Percentiles rank a stretch among this genome's conserved stretches.
Evolutionary conservation across 2,113 vertebrate genomes (phyloP).

Genomic region (Dryoscopus gambensis): DNA sequence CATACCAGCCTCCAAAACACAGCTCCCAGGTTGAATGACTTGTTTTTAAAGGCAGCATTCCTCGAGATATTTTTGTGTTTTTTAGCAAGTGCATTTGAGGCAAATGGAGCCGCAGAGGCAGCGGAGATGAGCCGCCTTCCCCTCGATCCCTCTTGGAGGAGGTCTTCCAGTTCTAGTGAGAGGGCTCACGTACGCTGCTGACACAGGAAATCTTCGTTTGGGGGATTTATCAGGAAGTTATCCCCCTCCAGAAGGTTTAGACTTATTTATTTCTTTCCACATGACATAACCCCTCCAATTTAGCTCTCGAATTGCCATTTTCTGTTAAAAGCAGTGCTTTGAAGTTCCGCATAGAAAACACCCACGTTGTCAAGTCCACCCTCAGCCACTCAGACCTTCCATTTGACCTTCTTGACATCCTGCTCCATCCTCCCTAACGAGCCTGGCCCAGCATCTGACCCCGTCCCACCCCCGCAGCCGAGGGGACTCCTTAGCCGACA

Average conservation of each 20-base stretch:
- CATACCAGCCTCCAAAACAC: slow-evolving; percentile 7
- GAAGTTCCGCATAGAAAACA: neutral
- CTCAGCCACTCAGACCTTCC: neutral
- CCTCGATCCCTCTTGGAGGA: neutral
- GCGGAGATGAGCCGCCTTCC: neutral
- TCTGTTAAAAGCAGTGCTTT: neutral
- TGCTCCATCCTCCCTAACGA: fast-evolving
- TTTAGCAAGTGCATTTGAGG: slow-evolving; percentile 16
- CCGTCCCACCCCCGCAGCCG: neutral
- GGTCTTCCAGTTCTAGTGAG: neutral
- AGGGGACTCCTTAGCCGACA: too few relatives aligned
- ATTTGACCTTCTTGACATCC: fast-evolving
- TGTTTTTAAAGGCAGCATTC: slow-evolving; percentile 31
- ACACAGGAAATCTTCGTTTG: neutral
- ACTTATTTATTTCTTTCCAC: neutral
- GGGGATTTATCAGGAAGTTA: neutral
- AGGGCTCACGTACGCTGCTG: neutral
- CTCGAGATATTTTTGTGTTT: neutral
- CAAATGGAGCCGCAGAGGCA: neutral
- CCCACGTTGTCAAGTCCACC: fast-evolving
- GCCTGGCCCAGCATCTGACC: neutral
- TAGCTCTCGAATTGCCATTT: neutral
- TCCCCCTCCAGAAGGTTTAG: neutral
- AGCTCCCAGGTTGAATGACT: neutral
- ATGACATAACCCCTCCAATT: neutral